Conservation (phyloP, 2,888 invertebrate species). For the Piscicola geometra region DNA sequence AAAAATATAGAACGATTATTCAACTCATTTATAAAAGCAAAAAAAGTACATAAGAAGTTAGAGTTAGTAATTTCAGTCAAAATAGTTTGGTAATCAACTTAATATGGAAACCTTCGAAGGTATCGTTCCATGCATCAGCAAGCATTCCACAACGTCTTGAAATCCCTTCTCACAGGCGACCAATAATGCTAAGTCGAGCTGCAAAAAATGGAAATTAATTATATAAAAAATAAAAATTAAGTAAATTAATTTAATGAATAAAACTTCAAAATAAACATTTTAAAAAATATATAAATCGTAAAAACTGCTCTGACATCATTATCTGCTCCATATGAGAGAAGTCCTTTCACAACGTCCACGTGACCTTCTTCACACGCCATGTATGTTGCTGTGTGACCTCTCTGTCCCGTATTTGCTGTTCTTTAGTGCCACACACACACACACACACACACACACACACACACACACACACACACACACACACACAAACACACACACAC, state of each 20-base stretch:
- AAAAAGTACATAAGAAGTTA: not conserved
- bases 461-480: no score
- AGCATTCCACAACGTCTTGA: not conserved
- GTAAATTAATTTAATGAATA: no score
- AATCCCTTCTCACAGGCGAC: constrained; percentile 1
- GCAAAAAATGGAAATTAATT: no score
- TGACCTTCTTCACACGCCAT: constrained; percentile 1
- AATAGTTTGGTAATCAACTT: no score
- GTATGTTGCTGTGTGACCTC: not conserved
- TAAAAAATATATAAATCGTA: no score
- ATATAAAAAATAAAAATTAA: no score
- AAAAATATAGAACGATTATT: not conserved
- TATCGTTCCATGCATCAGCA: not conserved
- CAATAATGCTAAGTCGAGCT: not conserved
- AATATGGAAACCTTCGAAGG: not conserved
- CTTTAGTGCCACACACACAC: no score
- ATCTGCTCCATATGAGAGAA: not conserved
- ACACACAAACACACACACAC: no score
- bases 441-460: no score
- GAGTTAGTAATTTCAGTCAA: no score
- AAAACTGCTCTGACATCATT: not conserved
- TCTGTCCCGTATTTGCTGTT: not conserved
- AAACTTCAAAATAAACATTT: no score
- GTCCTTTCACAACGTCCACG: not conserved
- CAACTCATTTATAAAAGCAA: not conserved